Conservation (phyloP, 2,113 vertebrate species). For the Laticauda colubrina region DNA sequence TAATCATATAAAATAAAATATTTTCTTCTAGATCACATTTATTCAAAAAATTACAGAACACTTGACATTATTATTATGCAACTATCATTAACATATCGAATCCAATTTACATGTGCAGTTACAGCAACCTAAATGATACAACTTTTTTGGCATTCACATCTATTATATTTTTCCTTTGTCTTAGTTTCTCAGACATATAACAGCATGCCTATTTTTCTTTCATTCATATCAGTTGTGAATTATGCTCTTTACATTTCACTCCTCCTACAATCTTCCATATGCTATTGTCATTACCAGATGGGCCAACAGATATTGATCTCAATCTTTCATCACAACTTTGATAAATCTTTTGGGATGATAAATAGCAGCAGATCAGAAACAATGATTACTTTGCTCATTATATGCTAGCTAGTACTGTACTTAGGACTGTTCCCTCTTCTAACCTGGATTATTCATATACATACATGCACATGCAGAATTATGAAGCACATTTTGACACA, state of each 20-base stretch:
- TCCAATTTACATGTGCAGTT: too few species aligned
- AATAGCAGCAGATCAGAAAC: not conserved
- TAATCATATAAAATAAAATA: too few species aligned
- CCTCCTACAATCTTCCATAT: not conserved
- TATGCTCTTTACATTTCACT: not conserved
- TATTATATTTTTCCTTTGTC: too few species aligned
- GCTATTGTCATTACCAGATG: not conserved
- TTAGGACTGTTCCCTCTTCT: not conserved
- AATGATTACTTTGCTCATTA: not conserved
- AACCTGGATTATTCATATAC: not conserved
- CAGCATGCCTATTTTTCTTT: not conserved
- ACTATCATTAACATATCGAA: too few species aligned
- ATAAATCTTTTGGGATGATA: not conserved
- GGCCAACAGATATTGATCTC: not conserved
- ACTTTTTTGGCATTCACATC: too few species aligned
- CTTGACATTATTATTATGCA: too few species aligned
- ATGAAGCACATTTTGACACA: not conserved
- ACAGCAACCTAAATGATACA: too few species aligned
- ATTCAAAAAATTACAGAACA: too few species aligned
- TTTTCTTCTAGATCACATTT: too few species aligned
- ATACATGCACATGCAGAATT: not conserved
- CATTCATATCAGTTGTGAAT: not conserved
- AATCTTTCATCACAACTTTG: not conserved
- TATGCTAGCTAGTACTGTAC: not conserved
- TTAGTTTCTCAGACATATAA: too few species aligned